These are phyloP conservation scores for Noctua fimbriata DNA, from an alignment of 2,888 invertebrate species.

Conservation along the genomic window DNA sequence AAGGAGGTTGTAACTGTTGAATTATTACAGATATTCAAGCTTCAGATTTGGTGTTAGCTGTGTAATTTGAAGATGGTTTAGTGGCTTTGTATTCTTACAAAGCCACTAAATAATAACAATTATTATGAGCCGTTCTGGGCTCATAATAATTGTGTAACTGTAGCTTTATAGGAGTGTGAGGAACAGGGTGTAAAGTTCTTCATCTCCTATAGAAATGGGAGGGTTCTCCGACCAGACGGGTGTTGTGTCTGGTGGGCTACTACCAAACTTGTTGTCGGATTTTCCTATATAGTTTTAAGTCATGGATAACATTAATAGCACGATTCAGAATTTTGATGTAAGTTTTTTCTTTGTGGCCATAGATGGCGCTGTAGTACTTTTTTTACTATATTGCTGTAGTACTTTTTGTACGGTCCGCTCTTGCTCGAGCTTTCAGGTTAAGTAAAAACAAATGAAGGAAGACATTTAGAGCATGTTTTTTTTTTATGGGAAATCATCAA, in stretches of 20 bases:
- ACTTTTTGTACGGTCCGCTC: too few relatives aligned
- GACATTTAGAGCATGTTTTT: too few relatives aligned
- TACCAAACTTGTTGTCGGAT: neutral
- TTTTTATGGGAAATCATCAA: too few relatives aligned
- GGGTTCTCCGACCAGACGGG: neutral
- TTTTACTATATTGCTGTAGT: too few relatives aligned
- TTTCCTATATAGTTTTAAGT: neutral
- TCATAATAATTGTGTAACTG: neutral
- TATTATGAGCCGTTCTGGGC: too few relatives aligned
- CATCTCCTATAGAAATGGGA: neutral
- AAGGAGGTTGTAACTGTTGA: constrained; percentile 32
- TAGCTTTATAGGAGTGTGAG: neutral
- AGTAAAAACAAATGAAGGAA: too few relatives aligned
- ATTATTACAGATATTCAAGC: constrained; percentile 28
- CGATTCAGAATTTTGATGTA: neutral
- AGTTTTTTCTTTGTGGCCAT: neutral
- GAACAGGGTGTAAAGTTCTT: neutral
- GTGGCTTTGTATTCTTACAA: neutral
- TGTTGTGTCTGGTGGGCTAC: neutral
- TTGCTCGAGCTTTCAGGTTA: too few relatives aligned
- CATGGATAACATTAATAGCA: neutral
- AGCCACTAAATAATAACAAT: too few relatives aligned
- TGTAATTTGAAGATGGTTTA: constrained; percentile 28
- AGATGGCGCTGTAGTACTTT: too few relatives aligned
- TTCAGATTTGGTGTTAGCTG: constrained; percentile 6